phyloP scores from a whole-genome alignment of 2,888 invertebrate species.

The Alviniconcha strummeri region DNA sequence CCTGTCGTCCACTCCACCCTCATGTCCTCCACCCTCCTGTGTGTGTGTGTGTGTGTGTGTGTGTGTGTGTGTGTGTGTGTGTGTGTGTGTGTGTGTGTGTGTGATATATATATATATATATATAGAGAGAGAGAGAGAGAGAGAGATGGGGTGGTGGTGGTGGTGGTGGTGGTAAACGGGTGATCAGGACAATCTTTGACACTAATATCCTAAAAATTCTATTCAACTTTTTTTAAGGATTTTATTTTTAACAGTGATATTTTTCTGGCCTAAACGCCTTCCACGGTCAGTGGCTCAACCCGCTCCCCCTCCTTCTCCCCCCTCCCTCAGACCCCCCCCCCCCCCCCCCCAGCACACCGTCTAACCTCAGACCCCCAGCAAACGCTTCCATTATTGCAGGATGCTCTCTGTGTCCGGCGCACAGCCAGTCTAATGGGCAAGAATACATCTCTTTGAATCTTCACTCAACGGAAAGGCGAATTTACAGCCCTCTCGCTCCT shows the following conservation, averaged over 20 bases:
- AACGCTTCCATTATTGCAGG: background rate
- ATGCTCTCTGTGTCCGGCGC: background rate
- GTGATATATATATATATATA: too few species aligned
- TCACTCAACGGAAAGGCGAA: background rate
- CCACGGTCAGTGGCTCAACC: too few species aligned
- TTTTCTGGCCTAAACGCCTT: too few species aligned
- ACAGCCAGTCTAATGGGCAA: background rate
- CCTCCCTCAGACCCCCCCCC: background rate
- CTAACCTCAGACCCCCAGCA: background rate
- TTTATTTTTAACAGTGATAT: too few species aligned
- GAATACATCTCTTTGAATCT: background rate
- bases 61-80: conserved; percentile 15
- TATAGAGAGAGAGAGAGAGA: background rate
- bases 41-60: background rate
- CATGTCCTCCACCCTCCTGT: too few species aligned
- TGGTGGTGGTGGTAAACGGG: too few species aligned
- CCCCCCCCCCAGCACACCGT: background rate
- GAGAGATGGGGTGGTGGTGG: background rate
- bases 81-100: too few species aligned
- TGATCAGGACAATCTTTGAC: too few species aligned
- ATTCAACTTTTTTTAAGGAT: too few species aligned
- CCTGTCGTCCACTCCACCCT: too few species aligned
- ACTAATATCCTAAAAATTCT: too few species aligned
- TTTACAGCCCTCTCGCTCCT: background rate
- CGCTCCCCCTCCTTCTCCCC: background rate